phyloP scores from a whole-genome alignment of 2,113 vertebrate species.

The Plecturocebus donacophilus region DNA sequence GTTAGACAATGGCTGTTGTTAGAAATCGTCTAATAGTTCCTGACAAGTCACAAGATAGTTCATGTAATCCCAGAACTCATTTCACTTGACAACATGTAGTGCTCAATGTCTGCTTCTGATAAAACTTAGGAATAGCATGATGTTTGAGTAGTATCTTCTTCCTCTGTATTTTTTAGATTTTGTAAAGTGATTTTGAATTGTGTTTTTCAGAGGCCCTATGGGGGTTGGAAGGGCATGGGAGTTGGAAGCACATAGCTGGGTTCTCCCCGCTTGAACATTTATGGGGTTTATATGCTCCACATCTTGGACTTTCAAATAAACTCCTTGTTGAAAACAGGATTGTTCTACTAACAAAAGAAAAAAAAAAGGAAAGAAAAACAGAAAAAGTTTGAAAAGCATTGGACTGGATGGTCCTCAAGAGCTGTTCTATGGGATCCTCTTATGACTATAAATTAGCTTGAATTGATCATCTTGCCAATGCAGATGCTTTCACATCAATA shows the following conservation, averaged over 20 bases:
- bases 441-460: not conserved
- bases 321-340: not conserved
- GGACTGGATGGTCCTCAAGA: not conserved
- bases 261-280: not conserved
- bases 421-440: not conserved
- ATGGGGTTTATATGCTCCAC: not conserved
- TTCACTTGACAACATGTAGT: not conserved
- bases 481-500: not conserved
- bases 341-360: not conserved
- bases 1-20: not conserved
- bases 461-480: not conserved
- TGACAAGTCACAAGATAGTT: not conserved
- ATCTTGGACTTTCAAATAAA: not conserved
- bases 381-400: not conserved
- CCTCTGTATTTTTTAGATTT: not conserved
- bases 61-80: not conserved
- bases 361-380: not conserved
- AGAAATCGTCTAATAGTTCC: not conserved
- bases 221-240: not conserved
- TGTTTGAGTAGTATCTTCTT: not conserved
- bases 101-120: not conserved
- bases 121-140: not conserved
- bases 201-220: not conserved
- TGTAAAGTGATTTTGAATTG: not conserved
- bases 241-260: not conserved